Percentiles rank a stretch among this genome's conserved stretches.
Evolutionary conservation across 1,140 invertebrate species (phyloP).

Genomic region (Bombus sibiricus): DNA sequence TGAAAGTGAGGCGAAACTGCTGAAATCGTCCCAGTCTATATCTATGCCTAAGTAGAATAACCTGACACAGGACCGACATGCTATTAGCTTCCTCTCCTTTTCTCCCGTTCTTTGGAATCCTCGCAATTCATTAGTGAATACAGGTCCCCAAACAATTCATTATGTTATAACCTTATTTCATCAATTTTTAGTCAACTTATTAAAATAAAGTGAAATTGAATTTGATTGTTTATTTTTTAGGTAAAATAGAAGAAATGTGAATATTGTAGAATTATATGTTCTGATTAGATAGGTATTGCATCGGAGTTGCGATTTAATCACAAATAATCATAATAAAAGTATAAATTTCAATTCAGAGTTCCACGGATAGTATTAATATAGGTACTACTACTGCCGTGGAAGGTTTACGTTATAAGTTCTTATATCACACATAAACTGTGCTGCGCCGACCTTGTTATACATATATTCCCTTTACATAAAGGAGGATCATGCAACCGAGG

Average conservation of each 20-base stretch:
- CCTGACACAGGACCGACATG: conserved; percentile 24
- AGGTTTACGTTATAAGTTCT: neutral
- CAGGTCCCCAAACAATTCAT: too few species aligned
- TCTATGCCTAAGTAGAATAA: conserved; percentile 53
- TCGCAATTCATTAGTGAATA: neutral
- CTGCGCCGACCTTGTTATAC: neutral
- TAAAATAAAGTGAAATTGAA: neutral
- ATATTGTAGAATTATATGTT: neutral
- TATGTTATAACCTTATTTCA: neutral
- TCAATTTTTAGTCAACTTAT: neutral
- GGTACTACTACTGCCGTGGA: too few species aligned
- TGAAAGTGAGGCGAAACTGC: conserved; percentile 25
- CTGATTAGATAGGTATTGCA: neutral
- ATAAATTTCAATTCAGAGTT: neutral
- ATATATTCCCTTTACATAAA: neutral
- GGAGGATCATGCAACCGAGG: neutral
- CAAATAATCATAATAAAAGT: neutral
- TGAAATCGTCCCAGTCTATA: conserved; percentile 33
- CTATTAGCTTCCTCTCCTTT: conserved; percentile 26
- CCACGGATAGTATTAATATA: neutral
- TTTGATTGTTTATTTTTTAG: neutral
- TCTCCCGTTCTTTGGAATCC: neutral
- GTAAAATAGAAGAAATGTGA: neutral
- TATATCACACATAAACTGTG: neutral
- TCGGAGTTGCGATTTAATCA: neutral